A percentile compares a stretch with the other conserved stretches of the same genome.
Evolutionary conservation across 1,140 invertebrate species (phyloP).

Genomic region (Tetramorium simillimum): DNA sequence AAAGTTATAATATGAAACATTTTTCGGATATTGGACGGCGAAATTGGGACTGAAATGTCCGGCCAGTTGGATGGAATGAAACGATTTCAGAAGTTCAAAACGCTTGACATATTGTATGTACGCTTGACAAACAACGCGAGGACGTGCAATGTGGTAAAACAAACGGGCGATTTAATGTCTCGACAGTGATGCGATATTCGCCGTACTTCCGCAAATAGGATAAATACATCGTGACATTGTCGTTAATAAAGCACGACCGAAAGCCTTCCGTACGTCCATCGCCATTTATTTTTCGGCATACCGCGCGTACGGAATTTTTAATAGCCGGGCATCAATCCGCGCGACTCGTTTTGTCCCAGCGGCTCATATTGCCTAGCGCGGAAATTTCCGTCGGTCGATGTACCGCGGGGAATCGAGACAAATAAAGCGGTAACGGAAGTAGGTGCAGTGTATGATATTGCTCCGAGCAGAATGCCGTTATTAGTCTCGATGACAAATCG

Average conservation of each 20-base stretch:
- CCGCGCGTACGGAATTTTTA: conserved; percentile 50
- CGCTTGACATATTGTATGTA: conserved; percentile 52
- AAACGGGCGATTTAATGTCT: conserved; percentile 54
- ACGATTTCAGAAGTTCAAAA: conserved; percentile 51
- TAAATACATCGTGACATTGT: conserved; percentile 47
- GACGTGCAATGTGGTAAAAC: conserved; percentile 49
- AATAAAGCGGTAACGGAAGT: conserved; percentile 58
- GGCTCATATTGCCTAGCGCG: conserved; percentile 47
- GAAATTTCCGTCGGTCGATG: conserved; percentile 57
- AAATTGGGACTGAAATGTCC: conserved; percentile 46
- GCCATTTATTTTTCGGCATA: conserved; percentile 46
- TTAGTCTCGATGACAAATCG: conserved; percentile 73
- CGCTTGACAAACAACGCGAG: conserved; percentile 49
- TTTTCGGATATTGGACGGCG: conserved; percentile 54
- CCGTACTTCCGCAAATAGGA: conserved; percentile 49
- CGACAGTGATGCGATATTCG: conserved; percentile 47
- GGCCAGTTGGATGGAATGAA: conserved; percentile 45
- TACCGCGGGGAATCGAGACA: conserved; percentile 31
- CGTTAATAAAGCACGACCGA: conserved; percentile 51
- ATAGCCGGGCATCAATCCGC: conserved; percentile 50
- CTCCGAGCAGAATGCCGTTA: conserved; percentile 51
- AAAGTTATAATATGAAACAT: conserved; percentile 59
- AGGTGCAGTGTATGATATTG: conserved; percentile 59
- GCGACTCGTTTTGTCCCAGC: conserved; percentile 26
- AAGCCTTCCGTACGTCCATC: conserved; percentile 12